Percentiles rank a stretch among this genome's conserved stretches.
Conservation (phyloP, 2,888 invertebrate species). For the Criorhina ranunculi region DNA sequence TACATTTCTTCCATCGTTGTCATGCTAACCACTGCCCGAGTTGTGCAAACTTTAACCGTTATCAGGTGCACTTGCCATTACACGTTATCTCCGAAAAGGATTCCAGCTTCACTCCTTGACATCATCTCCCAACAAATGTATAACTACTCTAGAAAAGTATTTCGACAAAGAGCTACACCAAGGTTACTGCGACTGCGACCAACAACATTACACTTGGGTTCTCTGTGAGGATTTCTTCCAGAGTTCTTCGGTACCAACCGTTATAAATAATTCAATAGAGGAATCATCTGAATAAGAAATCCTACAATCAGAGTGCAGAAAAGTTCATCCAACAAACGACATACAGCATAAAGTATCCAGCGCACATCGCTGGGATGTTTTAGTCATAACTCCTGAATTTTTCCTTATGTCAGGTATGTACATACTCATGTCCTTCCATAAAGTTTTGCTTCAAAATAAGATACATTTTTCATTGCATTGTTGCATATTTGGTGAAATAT, state of each 20-base stretch:
- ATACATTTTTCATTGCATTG: constrained; percentile 69
- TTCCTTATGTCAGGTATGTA: not conserved
- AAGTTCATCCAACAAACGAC: constrained; percentile 49
- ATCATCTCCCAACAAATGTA: not conserved
- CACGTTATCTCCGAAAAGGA: too few relatives aligned
- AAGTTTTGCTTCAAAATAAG: constrained; percentile 45
- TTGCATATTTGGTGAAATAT: constrained; percentile 21
- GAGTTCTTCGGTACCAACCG: not conserved
- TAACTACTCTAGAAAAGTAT: constrained; percentile 17
- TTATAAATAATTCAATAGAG: constrained; percentile 69
- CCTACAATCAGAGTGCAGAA: constrained; percentile 55
- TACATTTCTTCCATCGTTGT: too few relatives aligned
- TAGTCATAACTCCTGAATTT: constrained; percentile 25
- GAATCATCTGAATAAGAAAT: constrained; percentile 67
- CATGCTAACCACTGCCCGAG: too few relatives aligned
- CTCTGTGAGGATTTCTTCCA: not conserved
- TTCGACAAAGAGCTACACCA: not conserved
- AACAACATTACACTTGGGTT: not conserved
- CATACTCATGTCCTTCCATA: constrained; percentile 27
- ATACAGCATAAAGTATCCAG: constrained; percentile 15
- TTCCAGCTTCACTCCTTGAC: not conserved
- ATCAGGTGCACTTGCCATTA: too few relatives aligned
- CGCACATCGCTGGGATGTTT: constrained; percentile 24
- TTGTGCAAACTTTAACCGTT: too few relatives aligned
- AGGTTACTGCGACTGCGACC: constrained; percentile 10